Percentiles rank a stretch among this genome's conserved stretches.
Evolutionary conservation across 2,797 vertebrate species (phyloP).

Genomic region (Mustela erminea): DNA sequence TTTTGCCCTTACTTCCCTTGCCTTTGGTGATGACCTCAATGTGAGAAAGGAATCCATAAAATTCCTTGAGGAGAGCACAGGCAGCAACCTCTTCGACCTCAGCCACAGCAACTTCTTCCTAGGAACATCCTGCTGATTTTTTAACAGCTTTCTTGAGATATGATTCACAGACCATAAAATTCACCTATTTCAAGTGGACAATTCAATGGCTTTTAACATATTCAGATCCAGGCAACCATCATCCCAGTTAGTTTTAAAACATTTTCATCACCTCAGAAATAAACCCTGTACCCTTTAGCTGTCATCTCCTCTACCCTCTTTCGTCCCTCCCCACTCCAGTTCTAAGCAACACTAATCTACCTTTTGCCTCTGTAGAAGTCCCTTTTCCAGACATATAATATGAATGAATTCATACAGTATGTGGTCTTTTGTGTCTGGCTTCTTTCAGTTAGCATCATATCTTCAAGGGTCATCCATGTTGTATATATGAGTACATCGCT

Average conservation of each 20-base stretch:
- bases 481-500: not conserved
- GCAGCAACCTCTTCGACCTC: too few relatives aligned
- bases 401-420: not conserved
- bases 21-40: too few relatives aligned
- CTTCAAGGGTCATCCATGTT: not conserved
- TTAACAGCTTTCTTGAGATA: not conserved
- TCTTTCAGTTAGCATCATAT: not conserved
- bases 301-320: not conserved
- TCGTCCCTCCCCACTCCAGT: not conserved
- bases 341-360: not conserved
- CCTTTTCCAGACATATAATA: not conserved
- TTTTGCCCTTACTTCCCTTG: too few relatives aligned
- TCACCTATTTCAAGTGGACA: not conserved
- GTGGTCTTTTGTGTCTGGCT: not conserved
- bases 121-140: not conserved
- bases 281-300: not conserved
- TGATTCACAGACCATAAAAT: not conserved
- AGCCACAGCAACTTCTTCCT: too few relatives aligned
- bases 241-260: not conserved
- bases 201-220: not conserved
- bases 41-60: too few relatives aligned
- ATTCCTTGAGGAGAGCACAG: too few relatives aligned
- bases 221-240: not conserved
- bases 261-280: not conserved
- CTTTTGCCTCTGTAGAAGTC: not conserved